A percentile compares a stretch with the other conserved stretches of the same genome.
These are phyloP conservation scores for Amorpha juglandis DNA, from an alignment of 2,888 invertebrate species.

Conservation along the genomic window DNA sequence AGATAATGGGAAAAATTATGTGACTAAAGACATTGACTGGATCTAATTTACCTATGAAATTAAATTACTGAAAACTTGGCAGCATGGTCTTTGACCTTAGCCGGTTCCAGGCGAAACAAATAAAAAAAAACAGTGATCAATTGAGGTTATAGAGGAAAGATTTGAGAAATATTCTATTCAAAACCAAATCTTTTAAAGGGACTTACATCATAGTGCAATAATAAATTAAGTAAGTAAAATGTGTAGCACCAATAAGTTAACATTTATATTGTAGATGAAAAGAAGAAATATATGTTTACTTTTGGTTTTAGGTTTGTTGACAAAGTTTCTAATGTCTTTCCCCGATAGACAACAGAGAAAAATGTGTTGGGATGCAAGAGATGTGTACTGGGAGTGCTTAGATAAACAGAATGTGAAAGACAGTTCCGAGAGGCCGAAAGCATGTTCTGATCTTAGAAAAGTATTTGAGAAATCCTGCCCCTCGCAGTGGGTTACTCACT, in stretches of 20 bases:
- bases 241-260: too few relatives aligned
- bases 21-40: too few relatives aligned
- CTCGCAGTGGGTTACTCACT: slow-evolving; percentile 96
- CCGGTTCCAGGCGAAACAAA: too few relatives aligned
- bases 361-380: slow-evolving; percentile 93
- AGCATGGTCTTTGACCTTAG: too few relatives aligned
- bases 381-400: slow-evolving; percentile 95
- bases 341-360: slow-evolving; percentile 91
- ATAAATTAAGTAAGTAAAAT: not conserved
- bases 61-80: too few relatives aligned
- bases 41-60: too few relatives aligned
- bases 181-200: too few relatives aligned
- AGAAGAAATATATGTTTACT: slow-evolving; percentile 36
- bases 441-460: slow-evolving; percentile 89
- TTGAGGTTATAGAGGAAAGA: too few relatives aligned
- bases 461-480: slow-evolving; percentile 91
- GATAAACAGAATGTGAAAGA: slow-evolving; percentile 87
- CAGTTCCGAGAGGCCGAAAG: slow-evolving; percentile 76
- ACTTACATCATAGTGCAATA: not conserved
- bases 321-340: slow-evolving; percentile 87
- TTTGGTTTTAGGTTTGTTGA: slow-evolving; percentile 67
- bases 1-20: too few relatives aligned
- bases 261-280: slow-evolving; percentile 26
- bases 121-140: too few relatives aligned
- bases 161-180: too few relatives aligned